Evolutionary conservation across 2,113 vertebrate genomes (phyloP), one percentile per base, ranked within the genome.

Genomic region (Hippocampus zosterae): DNA sequence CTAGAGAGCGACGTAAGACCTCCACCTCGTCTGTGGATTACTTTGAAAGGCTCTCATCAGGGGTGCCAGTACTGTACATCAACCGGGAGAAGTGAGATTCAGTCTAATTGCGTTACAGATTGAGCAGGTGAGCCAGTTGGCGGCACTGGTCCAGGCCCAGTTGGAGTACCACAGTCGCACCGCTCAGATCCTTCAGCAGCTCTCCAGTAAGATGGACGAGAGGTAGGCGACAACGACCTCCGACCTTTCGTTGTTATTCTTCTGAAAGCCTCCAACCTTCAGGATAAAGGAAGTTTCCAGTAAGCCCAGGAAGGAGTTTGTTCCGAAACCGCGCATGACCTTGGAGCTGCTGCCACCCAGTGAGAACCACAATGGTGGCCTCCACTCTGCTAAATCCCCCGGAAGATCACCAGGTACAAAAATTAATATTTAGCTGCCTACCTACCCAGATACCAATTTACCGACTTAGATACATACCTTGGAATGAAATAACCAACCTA

Each of bases 81-180:
- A 50, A 50, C 46, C 15, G 46, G 6, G 46, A 16, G 18, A 0
- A 18, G 5, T 50, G 46, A 41, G 27, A 41, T 40, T 48, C 48
- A 67, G 69, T 75, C 23, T 86, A 76, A 77, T 72, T 82, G 76
- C 85, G 68, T 82, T 87, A 82, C 86, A 97, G 95, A 95, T 97
- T 27, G 96, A 98, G 75, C 96, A 98, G 88, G 96, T 98, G 90
- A 98, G 95, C 90, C 96, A 98, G 90, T 91, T 98, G 80, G 92
- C 95, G 37, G 96, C 96, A 0, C 91, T 98, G 44, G 95, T 96
- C 63, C 94, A 97, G 76, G 96, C 96, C 59, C 96, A 98, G 87
- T 80, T 97, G 89, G 95, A 97, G 48, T 98, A 98, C 78, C 96
- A 98, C 87, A 94, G 92, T 75, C 96, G 97, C 67, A 92, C 96